Percentiles rank a stretch among this genome's conserved stretches.
Conservation (phyloP, 2,888 invertebrate genomes). For the Campoletis raptor region DNA sequence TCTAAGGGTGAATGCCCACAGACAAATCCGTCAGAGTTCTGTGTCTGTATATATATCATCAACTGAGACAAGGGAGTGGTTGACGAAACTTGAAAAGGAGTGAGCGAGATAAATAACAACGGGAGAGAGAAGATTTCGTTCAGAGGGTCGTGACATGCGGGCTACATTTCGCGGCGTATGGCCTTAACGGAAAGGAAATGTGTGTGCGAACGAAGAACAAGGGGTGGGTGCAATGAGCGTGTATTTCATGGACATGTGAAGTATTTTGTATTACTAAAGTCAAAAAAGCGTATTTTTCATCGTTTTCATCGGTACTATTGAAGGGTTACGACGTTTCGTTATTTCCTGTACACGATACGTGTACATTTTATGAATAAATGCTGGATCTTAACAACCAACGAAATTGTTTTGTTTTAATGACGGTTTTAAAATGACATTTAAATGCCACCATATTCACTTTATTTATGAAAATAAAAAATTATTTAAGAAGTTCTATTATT, state of each 20-base stretch:
- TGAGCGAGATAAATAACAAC: conserved; percentile 11
- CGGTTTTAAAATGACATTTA: no score
- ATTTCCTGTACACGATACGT: neutral
- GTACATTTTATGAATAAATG: no score
- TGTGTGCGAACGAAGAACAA: conserved; percentile 62
- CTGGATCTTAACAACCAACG: no score
- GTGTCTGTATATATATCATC: neutral
- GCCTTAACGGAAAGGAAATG: conserved; percentile 71
- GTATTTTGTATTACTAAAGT: neutral
- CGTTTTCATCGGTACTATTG: neutral
- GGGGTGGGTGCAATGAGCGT: conserved; percentile 59
- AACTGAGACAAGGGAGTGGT: neutral
- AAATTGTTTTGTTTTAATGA: no score
- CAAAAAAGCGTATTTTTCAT: neutral
- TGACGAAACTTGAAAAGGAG: conserved; percentile 34
- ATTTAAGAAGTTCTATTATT: no score
- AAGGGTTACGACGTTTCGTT: neutral
- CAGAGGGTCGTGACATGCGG: conserved; percentile 78
- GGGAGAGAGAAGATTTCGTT: neutral
- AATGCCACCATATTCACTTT: no score
- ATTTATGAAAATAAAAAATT: no score
- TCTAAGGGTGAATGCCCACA: neutral
- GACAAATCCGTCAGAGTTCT: conserved; percentile 26
- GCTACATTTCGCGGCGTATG: conserved; percentile 74
- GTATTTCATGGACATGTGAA: conserved; percentile 29